Conservation (phyloP, 2,113 vertebrate genomes). For the Tor tambroides region DNA sequence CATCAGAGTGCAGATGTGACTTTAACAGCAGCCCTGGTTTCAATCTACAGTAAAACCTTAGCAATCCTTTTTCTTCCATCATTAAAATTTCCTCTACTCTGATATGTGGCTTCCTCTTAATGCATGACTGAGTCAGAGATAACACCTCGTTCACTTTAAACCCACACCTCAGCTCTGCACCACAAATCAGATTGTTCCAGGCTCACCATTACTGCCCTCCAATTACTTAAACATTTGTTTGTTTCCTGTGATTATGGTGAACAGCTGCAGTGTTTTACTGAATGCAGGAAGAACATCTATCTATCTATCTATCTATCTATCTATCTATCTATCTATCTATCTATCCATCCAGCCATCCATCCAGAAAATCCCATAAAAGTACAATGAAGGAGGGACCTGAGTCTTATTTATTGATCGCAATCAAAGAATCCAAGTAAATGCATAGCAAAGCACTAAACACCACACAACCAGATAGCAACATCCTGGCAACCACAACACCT, state of each 20-base stretch:
- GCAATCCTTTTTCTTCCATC: conserved; percentile 2
- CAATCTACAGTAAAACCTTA: background rate
- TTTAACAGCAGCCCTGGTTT: background rate
- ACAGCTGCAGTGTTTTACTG: background rate
- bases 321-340: background rate
- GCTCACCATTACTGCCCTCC: background rate
- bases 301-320: background rate
- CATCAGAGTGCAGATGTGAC: background rate
- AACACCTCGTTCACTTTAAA: background rate
- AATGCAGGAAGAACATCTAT: background rate
- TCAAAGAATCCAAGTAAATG: background rate
- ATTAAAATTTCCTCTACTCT: background rate
- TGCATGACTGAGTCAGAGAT: conserved; percentile 3
- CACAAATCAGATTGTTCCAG: background rate
- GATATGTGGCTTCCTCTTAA: conserved; percentile 16
- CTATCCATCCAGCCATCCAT: no score
- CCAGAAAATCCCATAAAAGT: background rate
- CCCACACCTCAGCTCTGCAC: background rate
- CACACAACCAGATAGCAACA: background rate
- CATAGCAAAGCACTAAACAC: background rate
- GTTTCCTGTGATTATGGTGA: conserved; percentile 1
- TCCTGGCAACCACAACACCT: conserved; percentile 4
- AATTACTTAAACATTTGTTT: background rate
- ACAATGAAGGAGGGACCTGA: background rate
- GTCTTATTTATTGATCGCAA: background rate